These are phyloP conservation scores for Macquaria australasica DNA, from an alignment of 2,113 vertebrate genomes.

Conservation along the genomic window DNA sequence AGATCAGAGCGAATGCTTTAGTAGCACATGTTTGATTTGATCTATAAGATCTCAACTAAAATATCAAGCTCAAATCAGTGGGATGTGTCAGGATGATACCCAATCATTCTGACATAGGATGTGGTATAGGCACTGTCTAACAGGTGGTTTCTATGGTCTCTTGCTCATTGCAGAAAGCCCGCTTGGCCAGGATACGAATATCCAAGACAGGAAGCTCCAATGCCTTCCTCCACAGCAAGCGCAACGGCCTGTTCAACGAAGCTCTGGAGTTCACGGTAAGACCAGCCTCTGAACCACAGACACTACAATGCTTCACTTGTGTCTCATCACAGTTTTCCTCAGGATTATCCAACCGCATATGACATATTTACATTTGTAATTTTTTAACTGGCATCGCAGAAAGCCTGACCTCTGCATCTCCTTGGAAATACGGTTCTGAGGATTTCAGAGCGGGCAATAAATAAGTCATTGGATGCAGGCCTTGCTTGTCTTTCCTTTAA, in stretches of 20 bases:
- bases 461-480: slow-evolving; percentile 5
- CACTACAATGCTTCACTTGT: not conserved
- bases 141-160: slow-evolving; percentile 36
- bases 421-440: not conserved
- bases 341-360: not conserved
- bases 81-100: slow-evolving; percentile 48
- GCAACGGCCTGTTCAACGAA: slow-evolving; percentile 96
- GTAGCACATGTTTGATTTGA: slow-evolving; percentile 64
- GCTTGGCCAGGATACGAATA: slow-evolving; percentile 95
- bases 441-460: not conserved
- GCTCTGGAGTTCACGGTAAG: slow-evolving; percentile 94
- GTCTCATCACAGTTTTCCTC: not conserved
- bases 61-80: slow-evolving; percentile 53
- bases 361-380: not conserved
- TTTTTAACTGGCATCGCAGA: not conserved
- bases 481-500: slow-evolving; percentile 33
- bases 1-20: slow-evolving; percentile 70
- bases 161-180: slow-evolving; percentile 90
- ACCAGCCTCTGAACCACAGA: slow-evolving; percentile 4
- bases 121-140: slow-evolving; percentile 44
- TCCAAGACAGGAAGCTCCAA: slow-evolving; percentile 92
- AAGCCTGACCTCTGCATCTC: slow-evolving; percentile 10
- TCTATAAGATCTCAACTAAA: slow-evolving; percentile 60
- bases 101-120: slow-evolving; percentile 33
- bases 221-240: slow-evolving; percentile 95